phyloP scores from a whole-genome alignment of 2,888 invertebrate species.

The Polyommatus iphigenia region DNA sequence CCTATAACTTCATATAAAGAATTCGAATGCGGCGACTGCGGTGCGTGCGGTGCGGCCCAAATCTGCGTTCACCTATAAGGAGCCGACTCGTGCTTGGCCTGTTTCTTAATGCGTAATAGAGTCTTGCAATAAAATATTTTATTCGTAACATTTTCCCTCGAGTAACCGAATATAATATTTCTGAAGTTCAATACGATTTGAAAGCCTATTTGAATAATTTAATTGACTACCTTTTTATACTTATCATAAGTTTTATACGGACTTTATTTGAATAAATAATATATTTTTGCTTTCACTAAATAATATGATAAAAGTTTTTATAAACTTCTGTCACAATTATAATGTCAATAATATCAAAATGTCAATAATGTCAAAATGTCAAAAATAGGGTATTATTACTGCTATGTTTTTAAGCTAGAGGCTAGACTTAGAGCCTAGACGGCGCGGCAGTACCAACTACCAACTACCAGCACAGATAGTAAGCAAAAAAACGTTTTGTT shows the following conservation, averaged over 20 bases:
- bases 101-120: background rate
- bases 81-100: no score
- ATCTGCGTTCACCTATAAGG: no score
- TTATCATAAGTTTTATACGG: background rate
- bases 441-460: no score
- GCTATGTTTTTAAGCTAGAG: no score
- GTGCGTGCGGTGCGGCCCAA: no score
- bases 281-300: background rate
- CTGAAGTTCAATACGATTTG: background rate
- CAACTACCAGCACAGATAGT: no score
- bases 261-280: background rate
- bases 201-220: conserved; percentile 6
- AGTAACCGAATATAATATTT: background rate
- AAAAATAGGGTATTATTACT: no score
- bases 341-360: no score
- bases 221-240: conserved; percentile 4
- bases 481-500: background rate
- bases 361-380: no score
- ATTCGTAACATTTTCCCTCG: background rate
- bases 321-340: background rate
- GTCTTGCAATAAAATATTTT: conserved; percentile 6
- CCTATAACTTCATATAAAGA: no score
- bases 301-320: background rate
- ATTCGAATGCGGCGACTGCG: no score
- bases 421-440: no score